Percentiles rank a stretch among this genome's conserved stretches.
phyloP scores from a whole-genome alignment of 2,888 invertebrate species.

The Trachelus troglodyta region DNA sequence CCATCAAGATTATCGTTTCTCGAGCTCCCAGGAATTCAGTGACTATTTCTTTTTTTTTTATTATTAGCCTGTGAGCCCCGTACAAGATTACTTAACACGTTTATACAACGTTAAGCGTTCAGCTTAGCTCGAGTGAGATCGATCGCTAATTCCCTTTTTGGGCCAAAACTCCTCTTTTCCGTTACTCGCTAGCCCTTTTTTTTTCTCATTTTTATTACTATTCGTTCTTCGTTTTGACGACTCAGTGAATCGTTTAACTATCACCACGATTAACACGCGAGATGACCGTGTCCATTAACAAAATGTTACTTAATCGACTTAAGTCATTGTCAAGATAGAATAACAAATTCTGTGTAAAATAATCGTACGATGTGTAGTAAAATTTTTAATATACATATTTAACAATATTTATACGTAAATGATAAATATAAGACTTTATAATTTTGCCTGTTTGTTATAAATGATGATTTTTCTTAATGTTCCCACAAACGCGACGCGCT shows the following conservation, averaged over 20 bases:
- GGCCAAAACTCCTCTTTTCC: not conserved
- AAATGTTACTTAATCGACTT: constrained; percentile 57
- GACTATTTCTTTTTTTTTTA: constrained; percentile 11
- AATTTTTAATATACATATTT: constrained; percentile 60
- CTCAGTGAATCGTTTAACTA: constrained; percentile 26
- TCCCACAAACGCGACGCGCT: constrained; percentile 39
- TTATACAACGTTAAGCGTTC: constrained; percentile 53
- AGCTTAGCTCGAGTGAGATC: not conserved
- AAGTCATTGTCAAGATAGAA: constrained; percentile 57
- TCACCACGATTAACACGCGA: constrained; percentile 2
- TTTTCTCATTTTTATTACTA: not conserved
- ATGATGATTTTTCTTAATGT: constrained; percentile 53
- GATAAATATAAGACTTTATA: constrained; percentile 53
- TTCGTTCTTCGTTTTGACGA: constrained; percentile 18
- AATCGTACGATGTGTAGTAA: constrained; percentile 62
- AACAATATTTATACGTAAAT: constrained; percentile 58
- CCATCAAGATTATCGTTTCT: not conserved
- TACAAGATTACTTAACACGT: constrained; percentile 60
- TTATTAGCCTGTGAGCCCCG: constrained; percentile 1
- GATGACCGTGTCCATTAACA: constrained; percentile 51
- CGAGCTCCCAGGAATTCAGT: not conserved
- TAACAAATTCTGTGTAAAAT: constrained; percentile 63
- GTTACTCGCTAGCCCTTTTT: not conserved
- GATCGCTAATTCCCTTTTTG: not conserved
- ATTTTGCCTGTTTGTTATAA: constrained; percentile 46